A percentile compares a stretch with the other conserved stretches of the same genome.
Evolutionary conservation across 2,888 invertebrate species (phyloP).

Genomic region (Melolontha melolontha): DNA sequence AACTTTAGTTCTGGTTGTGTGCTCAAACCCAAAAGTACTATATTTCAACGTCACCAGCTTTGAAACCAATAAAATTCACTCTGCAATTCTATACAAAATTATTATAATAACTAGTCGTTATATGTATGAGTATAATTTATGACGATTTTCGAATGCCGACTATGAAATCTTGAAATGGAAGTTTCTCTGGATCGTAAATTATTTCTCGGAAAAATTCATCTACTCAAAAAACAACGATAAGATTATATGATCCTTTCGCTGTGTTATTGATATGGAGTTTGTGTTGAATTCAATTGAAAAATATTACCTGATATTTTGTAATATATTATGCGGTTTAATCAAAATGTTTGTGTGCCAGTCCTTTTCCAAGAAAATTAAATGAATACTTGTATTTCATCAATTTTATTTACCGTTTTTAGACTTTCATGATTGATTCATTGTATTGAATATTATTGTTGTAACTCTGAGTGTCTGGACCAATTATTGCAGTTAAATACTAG

Average conservation of each 20-base stretch:
- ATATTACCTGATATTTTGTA: too few relatives aligned
- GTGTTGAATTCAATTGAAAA: too few relatives aligned
- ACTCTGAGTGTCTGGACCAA: too few relatives aligned
- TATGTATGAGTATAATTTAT: constrained; percentile 55
- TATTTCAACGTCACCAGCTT: constrained; percentile 53
- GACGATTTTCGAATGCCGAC: constrained; percentile 50
- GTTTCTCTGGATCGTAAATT: constrained; percentile 22
- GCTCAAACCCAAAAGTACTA: constrained; percentile 24
- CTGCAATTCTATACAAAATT: constrained; percentile 55
- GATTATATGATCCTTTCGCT: not conserved
- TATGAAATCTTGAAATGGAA: constrained; percentile 33
- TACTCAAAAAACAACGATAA: constrained; percentile 11
- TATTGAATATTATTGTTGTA: too few relatives aligned
- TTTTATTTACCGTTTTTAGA: too few relatives aligned
- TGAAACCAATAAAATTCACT: constrained; percentile 56
- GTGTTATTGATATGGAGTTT: too few relatives aligned
- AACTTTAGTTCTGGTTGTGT: constrained; percentile 2
- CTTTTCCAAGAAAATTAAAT: too few relatives aligned
- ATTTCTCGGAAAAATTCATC: constrained; percentile 24
- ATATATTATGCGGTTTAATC: too few relatives aligned
- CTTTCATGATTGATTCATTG: too few relatives aligned
- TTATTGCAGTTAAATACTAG: too few relatives aligned
- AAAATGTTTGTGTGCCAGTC: too few relatives aligned
- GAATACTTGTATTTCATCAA: too few relatives aligned
- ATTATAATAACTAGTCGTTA: constrained; percentile 59